These are phyloP conservation scores for Cistogaster globosa DNA, from an alignment of 2,888 invertebrate genomes.

Conservation along the genomic window DNA sequence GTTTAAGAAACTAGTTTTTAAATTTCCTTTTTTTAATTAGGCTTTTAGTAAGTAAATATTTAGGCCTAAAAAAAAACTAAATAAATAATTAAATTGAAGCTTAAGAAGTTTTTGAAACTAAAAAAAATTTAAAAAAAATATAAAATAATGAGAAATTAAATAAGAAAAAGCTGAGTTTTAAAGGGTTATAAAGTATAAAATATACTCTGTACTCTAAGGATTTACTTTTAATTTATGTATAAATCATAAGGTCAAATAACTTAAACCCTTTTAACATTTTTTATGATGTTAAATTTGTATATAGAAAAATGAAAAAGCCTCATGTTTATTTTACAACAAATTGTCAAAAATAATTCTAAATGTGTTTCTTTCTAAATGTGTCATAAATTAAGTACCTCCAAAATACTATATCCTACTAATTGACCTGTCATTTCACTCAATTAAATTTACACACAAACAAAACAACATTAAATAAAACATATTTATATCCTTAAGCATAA, in stretches of 20 bases:
- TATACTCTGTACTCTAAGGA: too few species aligned
- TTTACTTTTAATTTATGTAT: too few species aligned
- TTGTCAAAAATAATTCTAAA: slow-evolving; percentile 30
- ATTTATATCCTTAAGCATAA: slow-evolving; percentile 44
- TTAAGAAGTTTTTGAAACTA: background rate
- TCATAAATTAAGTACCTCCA: slow-evolving; percentile 70
- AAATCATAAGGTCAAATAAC: too few species aligned
- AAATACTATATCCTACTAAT: slow-evolving; percentile 67
- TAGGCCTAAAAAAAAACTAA: slow-evolving; percentile 23
- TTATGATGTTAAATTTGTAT: slow-evolving; percentile 37
- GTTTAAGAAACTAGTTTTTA: slow-evolving; percentile 45
- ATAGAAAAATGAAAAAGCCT: slow-evolving; percentile 24
- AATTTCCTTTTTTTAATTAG: slow-evolving; percentile 13
- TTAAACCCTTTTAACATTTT: too few species aligned
- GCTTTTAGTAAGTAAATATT: slow-evolving; percentile 40
- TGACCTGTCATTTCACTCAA: slow-evolving; percentile 70
- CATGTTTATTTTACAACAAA: background rate
- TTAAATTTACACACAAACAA: slow-evolving; percentile 40
- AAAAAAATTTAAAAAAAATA: background rate
- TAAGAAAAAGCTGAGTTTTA: too few species aligned
- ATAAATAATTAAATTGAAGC: background rate
- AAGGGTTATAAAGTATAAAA: too few species aligned
- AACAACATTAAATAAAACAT: background rate
- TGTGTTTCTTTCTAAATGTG: slow-evolving; percentile 55
- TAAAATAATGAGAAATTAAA: background rate